Evolutionary conservation across 2,113 vertebrate genomes (phyloP), one percentile per base, ranked within the genome.

Genomic region (Engraulis encrasicolus): DNA sequence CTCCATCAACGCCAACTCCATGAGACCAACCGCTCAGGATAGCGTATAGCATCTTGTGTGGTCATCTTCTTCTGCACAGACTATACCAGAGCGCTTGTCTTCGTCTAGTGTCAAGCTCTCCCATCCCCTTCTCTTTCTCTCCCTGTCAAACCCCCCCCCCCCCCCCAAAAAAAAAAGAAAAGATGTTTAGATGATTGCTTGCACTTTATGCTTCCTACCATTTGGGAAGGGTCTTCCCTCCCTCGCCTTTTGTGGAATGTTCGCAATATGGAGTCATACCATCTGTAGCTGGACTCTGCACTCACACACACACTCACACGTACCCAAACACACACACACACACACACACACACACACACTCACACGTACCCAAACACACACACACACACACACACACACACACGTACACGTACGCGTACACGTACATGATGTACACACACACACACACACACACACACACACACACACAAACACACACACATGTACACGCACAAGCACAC

Each of bases 201-300:
- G 93, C 92, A 93, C 93, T 94, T 94, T 91, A 91, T 85, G 81
- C 83, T 81, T 89, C 81, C 74, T 89, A 86, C 86, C 88, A 78
- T 1, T 2, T 40, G 61, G 52, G 66, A 66, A 45, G 9, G 19
- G 36, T 54, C 66, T 38, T 11, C 11, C n/a, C n/a, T 31, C 58
- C n/a, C 58, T 48, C 45, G 38, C 27, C 81, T 71, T 34, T 74
- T 74, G 66, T 74, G 66, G 52, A 36, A 61, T 81, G 34, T 81
- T 34, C 54, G 27, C 31, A 31, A 52, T 31, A n/a, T 81, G 23
- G 31, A 81, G 50, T 31, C 27, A 23, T 74, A 74, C 11, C 31
- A 34, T 74, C 27, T 74, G 27, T 34, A 74, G 66, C 66, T 74
- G 66, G 66, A 31, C 66, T 74, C 66, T 74, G 23, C 66, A 23